Conservation (phyloP, 1,140 invertebrate genomes). For the Bombus terrestris region DNA sequence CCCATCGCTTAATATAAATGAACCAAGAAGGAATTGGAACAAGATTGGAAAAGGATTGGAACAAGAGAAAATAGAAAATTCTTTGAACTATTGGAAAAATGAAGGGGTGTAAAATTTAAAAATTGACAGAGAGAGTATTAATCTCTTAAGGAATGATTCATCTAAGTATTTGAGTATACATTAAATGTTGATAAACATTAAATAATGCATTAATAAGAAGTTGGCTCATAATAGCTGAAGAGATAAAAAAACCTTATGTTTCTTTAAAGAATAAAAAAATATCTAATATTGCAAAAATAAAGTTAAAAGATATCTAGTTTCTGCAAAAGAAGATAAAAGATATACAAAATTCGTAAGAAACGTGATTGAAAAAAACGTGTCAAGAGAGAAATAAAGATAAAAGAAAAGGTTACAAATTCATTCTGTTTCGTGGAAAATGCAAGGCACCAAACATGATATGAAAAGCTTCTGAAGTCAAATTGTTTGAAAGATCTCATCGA, state of each 20-base stretch:
- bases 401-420: not conserved
- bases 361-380: too few species aligned
- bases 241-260: too few species aligned
- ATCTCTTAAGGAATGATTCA: not conserved
- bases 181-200: not conserved
- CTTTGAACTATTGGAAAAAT: not conserved
- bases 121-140: too few species aligned
- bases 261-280: too few species aligned
- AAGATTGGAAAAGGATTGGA: not conserved
- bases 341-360: too few species aligned
- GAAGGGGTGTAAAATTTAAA: not conserved
- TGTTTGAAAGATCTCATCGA: not conserved
- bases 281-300: too few species aligned
- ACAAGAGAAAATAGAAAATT: not conserved
- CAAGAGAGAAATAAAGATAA: not conserved
- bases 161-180: not conserved
- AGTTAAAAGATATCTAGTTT: too few species aligned
- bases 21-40: not conserved
- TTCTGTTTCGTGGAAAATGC: too few species aligned
- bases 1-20: not conserved
- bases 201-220: not conserved
- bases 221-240: not conserved
- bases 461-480: not conserved
- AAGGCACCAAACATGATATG: too few species aligned
- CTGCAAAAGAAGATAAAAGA: too few species aligned